Evolutionary conservation across 2,888 invertebrate species (phyloP).

Genomic region (Tribolium freemani): DNA sequence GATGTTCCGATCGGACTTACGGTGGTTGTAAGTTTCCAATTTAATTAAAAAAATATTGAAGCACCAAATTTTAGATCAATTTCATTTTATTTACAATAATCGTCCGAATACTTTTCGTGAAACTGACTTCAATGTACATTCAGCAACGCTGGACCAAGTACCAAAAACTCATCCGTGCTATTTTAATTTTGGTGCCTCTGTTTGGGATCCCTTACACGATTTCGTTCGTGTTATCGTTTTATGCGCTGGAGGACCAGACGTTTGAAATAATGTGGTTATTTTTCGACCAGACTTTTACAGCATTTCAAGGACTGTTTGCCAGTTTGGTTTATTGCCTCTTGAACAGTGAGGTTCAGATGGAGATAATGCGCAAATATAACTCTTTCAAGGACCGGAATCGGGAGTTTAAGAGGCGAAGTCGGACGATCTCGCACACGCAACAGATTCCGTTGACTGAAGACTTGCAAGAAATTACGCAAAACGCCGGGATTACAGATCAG

Average conservation of each 20-base stretch:
- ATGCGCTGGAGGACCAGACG: slow-evolving; percentile 65
- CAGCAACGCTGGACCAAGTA: slow-evolving; percentile 74
- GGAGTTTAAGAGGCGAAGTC: slow-evolving; percentile 42
- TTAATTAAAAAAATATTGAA: neutral
- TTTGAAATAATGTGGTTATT: slow-evolving; percentile 76
- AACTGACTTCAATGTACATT: slow-evolving; percentile 72
- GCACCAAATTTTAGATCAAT: slow-evolving; percentile 70
- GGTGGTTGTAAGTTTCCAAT: slow-evolving; percentile 70
- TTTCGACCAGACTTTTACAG: slow-evolving; percentile 76
- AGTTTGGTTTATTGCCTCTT: slow-evolving; percentile 76
- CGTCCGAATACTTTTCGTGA: slow-evolving; percentile 71
- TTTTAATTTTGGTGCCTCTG: slow-evolving; percentile 76
- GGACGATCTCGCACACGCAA: slow-evolving; percentile 48
- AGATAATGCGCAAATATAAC: slow-evolving; percentile 64
- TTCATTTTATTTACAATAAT: slow-evolving; percentile 76
- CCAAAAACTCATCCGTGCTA: slow-evolving; percentile 75
- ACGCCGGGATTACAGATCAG: neutral
- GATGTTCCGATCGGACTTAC: slow-evolving; percentile 73
- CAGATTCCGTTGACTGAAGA: slow-evolving; percentile 47
- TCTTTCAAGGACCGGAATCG: slow-evolving; percentile 44
- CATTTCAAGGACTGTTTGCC: slow-evolving; percentile 78
- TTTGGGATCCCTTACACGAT: slow-evolving; percentile 77
- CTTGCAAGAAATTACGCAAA: slow-evolving; percentile 17
- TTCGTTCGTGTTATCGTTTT: slow-evolving; percentile 71
- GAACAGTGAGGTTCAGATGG: slow-evolving; percentile 74